Percentiles rank a stretch among this genome's conserved stretches.
Evolutionary conservation across 2,113 vertebrate genomes (phyloP).

Genomic region (Sapayoa aenigma): DNA sequence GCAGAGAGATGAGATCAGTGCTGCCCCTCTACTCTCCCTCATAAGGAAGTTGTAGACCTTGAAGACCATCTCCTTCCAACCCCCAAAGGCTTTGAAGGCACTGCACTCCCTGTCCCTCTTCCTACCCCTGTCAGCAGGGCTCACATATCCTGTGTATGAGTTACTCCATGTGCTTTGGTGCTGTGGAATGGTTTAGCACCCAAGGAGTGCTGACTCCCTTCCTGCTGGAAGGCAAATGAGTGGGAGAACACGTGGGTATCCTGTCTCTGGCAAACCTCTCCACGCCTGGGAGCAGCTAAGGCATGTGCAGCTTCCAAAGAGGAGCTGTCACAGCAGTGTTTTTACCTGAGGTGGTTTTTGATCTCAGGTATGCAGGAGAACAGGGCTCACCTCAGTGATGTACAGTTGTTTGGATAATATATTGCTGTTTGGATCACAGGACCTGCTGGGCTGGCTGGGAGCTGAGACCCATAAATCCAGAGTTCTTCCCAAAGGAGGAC

Average conservation of each 20-base stretch:
- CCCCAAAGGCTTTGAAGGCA: neutral
- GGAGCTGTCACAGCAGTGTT: neutral
- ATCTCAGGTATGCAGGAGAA: neutral
- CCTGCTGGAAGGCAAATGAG: neutral
- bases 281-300: neutral
- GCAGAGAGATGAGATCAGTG: neutral
- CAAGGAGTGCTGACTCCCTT: neutral
- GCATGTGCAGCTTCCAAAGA: neutral
- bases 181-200: neutral
- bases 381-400: neutral
- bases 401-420: rapidly evolving
- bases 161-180: neutral
- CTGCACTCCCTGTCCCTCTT: no score
- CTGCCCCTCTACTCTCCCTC: neutral
- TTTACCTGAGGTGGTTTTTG: neutral
- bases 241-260: rapidly evolving
- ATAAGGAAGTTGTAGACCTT: no score
- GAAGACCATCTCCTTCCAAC: neutral
- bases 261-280: neutral
- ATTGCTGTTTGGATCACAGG: neutral
- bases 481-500: neutral
- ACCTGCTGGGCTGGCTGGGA: neutral
- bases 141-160: rapidly evolving
- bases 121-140: rapidly evolving
- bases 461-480: neutral